Percentiles rank a stretch among this genome's conserved stretches.
phyloP scores from a whole-genome alignment of 2,113 vertebrate genomes.

The Hiodon alosoides region DNA sequence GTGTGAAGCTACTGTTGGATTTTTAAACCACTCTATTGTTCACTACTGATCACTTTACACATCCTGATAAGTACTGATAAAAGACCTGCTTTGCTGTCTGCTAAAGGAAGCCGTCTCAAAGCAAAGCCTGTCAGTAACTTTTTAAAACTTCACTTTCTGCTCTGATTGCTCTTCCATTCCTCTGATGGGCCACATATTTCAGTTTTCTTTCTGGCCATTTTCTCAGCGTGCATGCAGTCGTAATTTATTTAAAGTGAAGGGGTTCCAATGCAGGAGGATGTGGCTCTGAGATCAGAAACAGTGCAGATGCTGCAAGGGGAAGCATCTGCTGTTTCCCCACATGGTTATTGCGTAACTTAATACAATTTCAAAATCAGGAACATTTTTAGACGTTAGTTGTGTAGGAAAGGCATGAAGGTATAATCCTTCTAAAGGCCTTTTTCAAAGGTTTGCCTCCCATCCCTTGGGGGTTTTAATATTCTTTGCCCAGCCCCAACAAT shows the following conservation, averaged over 20 bases:
- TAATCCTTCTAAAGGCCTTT: background rate
- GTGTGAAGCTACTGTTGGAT: too few species aligned
- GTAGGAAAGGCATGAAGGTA: too few species aligned
- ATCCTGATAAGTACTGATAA: too few species aligned
- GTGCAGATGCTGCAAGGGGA: background rate
- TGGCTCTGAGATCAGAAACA: background rate
- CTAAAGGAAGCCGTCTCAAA: too few species aligned
- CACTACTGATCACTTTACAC: too few species aligned
- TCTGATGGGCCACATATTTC: too few species aligned
- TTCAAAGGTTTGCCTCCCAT: background rate
- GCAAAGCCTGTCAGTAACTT: too few species aligned
- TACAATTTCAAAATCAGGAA: background rate
- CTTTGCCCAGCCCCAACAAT: background rate
- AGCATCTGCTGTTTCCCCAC: background rate
- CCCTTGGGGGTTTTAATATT: background rate
- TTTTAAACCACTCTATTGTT: too few species aligned
- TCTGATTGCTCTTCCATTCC: too few species aligned
- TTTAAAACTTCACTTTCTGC: too few species aligned
- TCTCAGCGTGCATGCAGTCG: background rate
- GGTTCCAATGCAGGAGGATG: conserved; percentile 1
- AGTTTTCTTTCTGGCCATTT: background rate
- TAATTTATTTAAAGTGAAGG: background rate
- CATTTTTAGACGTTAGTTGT: background rate
- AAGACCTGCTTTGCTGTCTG: too few species aligned
- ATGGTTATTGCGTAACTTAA: background rate